These are phyloP conservation scores for Pseudorhombus dupliciocellatus DNA, from an alignment of 2,113 vertebrate species.

Conservation along the genomic window DNA sequence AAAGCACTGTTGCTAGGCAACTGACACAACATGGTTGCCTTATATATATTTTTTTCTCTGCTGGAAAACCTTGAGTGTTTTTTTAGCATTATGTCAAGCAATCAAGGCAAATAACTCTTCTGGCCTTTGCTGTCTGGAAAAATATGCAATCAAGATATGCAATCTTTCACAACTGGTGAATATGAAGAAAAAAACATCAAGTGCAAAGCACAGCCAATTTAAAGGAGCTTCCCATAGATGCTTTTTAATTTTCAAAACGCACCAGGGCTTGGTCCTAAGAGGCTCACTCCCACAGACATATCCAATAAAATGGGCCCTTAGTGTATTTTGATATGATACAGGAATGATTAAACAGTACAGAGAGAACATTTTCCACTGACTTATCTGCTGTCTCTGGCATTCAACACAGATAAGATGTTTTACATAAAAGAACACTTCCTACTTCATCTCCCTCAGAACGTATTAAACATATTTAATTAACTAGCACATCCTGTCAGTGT, in stretches of 20 bases:
- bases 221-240: no score
- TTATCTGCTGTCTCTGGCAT: neutral
- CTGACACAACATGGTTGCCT: slow-evolving; percentile 20
- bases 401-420: neutral
- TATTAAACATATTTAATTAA: neutral
- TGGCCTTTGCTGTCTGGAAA: neutral
- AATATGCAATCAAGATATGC: no score
- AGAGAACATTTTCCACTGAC: neutral
- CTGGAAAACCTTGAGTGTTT: neutral
- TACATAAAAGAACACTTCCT: neutral
- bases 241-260: no score
- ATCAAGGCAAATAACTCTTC: neutral
- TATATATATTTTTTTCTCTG: slow-evolving; percentile 12
- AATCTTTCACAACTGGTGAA: no score
- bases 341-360: no score
- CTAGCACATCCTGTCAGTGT: neutral
- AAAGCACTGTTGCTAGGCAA: slow-evolving; percentile 58
- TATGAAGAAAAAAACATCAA: no score
- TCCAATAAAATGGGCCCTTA: no score
- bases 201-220: no score
- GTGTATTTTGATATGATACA: no score
- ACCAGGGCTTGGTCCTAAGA: no score
- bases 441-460: neutral
- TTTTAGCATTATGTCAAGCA: slow-evolving; percentile 1
- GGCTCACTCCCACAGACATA: no score